phyloP scores from a whole-genome alignment of 2,113 vertebrate species.

The Brienomyrus longianalis region DNA sequence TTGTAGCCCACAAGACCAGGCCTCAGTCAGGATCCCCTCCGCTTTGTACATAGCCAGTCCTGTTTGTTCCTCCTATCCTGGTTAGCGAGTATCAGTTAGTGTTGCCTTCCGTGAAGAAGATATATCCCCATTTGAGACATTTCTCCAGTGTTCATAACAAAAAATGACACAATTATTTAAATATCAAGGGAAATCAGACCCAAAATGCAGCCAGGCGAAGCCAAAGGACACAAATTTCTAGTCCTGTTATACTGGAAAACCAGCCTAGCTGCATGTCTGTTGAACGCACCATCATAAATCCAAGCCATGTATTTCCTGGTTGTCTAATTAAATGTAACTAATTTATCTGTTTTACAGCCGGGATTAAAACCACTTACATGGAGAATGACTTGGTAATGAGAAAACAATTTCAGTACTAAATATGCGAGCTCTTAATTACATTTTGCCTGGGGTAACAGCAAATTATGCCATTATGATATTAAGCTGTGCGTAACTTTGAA shows the following conservation, averaged over 20 bases:
- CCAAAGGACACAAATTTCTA: neutral
- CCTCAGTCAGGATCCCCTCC: conserved; percentile 32
- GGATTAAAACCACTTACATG: conserved; percentile 58
- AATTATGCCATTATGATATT: conserved; percentile 52
- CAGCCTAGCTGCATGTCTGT: conserved; percentile 35
- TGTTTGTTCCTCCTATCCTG: conserved; percentile 47
- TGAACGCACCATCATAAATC: conserved; percentile 47
- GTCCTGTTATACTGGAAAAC: neutral
- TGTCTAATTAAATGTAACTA: conserved; percentile 67
- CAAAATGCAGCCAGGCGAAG: neutral
- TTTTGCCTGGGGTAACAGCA: conserved; percentile 54
- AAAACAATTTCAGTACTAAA: conserved; percentile 59
- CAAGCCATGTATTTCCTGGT: conserved; percentile 53
- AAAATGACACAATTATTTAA: neutral
- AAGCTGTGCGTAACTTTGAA: conserved; percentile 49
- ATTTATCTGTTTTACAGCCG: conserved; percentile 66
- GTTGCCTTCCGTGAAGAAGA: conserved; percentile 50
- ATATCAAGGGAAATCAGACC: neutral
- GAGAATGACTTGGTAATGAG: conserved; percentile 54
- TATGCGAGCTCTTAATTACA: conserved; percentile 65
- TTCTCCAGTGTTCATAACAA: conserved; percentile 26
- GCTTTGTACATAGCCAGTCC: conserved; percentile 68
- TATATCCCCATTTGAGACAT: conserved; percentile 32
- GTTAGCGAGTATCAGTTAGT: conserved; percentile 57
- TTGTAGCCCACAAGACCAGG: neutral